These are phyloP conservation scores for Pangasianodon gigas DNA, from an alignment of 2,113 vertebrate genomes.

Conservation along the genomic window DNA sequence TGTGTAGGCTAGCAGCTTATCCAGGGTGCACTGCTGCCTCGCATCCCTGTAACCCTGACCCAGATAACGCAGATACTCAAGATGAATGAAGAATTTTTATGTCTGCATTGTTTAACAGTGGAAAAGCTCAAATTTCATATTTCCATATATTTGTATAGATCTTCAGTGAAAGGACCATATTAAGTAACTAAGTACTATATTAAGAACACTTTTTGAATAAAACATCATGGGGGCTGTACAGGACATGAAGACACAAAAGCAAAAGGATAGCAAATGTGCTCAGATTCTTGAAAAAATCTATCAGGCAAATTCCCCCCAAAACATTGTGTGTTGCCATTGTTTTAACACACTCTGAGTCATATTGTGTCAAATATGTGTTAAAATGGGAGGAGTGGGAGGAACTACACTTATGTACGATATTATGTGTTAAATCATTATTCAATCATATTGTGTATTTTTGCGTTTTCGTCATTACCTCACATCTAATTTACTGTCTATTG, in stretches of 20 bases:
- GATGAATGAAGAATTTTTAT: background rate
- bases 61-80: background rate
- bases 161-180: background rate
- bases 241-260: background rate
- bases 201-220: background rate
- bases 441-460: too few species aligned
- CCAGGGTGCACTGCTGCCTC: background rate
- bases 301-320: too few species aligned
- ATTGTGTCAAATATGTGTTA: too few species aligned
- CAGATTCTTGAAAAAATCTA: background rate
- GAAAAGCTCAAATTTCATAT: background rate
- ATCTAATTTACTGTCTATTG: too few species aligned
- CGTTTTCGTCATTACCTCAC: too few species aligned
- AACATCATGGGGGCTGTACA: background rate
- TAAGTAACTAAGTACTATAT: background rate
- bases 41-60: background rate
- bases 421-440: background rate
- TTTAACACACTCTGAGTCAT: background rate
- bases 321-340: too few species aligned
- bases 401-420: background rate
- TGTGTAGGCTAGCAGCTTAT: background rate
- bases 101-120: background rate
- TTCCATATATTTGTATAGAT: background rate
- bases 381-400: rapidly evolving
- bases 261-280: background rate